Evolutionary conservation across 2,797 vertebrate species (phyloP).

Genomic region (Gobionotothen gibberifrons): DNA sequence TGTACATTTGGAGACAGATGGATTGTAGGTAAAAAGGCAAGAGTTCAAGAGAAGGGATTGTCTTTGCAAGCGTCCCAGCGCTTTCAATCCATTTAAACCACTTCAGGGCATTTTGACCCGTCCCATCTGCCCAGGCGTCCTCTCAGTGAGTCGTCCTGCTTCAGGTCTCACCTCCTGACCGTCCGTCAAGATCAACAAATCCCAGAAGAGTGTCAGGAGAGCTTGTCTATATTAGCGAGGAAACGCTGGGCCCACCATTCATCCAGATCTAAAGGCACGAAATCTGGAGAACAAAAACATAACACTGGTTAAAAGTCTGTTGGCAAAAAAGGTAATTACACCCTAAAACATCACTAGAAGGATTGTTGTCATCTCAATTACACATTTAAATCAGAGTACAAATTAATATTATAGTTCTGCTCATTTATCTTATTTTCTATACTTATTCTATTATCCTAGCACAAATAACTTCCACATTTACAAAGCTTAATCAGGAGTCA

Average conservation of each 20-base stretch:
- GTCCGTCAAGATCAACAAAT: constrained; percentile 26
- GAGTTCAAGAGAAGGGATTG: constrained; percentile 42
- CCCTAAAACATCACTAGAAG: too few species aligned
- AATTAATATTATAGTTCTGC: too few species aligned
- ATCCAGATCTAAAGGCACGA: constrained; percentile 95
- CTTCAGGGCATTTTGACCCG: constrained; percentile 5
- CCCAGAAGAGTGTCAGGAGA: constrained; percentile 81
- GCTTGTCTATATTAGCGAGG: constrained; percentile 92
- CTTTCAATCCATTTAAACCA: constrained; percentile 41
- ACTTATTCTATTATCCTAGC: too few species aligned
- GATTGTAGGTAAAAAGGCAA: constrained; percentile 20
- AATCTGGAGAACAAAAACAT: constrained; percentile 78
- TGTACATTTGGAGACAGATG: not conserved
- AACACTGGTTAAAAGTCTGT: too few species aligned
- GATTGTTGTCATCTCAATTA: too few species aligned
- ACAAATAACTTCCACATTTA: too few species aligned
- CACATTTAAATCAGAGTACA: too few species aligned
- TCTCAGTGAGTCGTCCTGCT: constrained; percentile 4
- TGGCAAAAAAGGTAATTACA: too few species aligned
- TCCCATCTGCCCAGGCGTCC: constrained; percentile 18
- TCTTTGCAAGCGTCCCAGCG: constrained; percentile 45
- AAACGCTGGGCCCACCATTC: constrained; percentile 98
- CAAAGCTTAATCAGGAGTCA: too few species aligned
- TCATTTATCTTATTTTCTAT: too few species aligned
- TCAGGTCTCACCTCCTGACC: constrained; percentile 28